phyloP scores from a whole-genome alignment of 1,140 invertebrate genomes.

The Neodiprion fabricii region DNA sequence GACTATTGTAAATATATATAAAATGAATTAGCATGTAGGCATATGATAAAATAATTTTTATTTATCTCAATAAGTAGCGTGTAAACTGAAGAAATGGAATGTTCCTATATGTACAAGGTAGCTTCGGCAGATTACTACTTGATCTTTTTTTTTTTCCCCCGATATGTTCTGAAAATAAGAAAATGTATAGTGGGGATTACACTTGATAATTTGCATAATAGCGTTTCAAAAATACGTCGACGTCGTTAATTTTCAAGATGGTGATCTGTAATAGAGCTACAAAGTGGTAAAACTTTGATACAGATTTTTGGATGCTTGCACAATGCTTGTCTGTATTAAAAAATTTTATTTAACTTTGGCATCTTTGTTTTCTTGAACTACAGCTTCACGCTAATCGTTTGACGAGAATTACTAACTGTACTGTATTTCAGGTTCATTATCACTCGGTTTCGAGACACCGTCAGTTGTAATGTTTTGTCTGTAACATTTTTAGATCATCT shows the following conservation, averaged over 20 bases:
- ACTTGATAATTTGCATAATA: background rate
- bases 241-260: background rate
- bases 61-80: background rate
- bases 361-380: background rate
- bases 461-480: background rate
- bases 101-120: background rate
- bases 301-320: background rate
- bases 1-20: slow-evolving; percentile 2
- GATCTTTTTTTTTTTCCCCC: background rate
- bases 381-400: background rate
- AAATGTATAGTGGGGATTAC: too few species aligned
- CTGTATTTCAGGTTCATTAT: slow-evolving; percentile 33
- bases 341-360: too few species aligned
- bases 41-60: background rate
- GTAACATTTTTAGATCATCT: background rate
- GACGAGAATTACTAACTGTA: slow-evolving; percentile 1
- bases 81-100: background rate
- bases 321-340: too few species aligned
- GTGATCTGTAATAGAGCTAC: background rate
- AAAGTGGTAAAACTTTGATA: background rate
- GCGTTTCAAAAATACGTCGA: background rate
- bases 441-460: background rate
- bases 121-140: background rate
- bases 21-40: background rate
- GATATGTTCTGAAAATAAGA: too few species aligned